phyloP scores from a whole-genome alignment of 2,888 invertebrate species.

The Saturnia pavonia region DNA sequence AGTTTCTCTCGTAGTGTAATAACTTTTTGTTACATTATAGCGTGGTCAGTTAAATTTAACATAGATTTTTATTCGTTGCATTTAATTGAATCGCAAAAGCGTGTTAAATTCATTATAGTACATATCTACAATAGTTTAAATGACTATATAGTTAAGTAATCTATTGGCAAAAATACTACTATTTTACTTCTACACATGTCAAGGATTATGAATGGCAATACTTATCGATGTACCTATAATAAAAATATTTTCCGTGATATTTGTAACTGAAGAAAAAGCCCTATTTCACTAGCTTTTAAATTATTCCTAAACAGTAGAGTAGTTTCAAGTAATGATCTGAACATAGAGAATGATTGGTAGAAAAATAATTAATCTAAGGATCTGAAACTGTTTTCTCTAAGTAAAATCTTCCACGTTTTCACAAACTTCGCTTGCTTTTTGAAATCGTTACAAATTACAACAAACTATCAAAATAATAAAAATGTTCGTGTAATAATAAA shows the following conservation, averaged over 20 bases:
- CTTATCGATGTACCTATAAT: too few species aligned
- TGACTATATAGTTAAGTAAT: too few species aligned
- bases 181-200: too few species aligned
- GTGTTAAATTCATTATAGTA: background rate
- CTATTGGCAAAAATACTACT: too few species aligned
- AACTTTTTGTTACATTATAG: background rate
- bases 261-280: background rate
- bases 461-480: background rate
- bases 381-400: too few species aligned
- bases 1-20: background rate
- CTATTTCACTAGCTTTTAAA: too few species aligned
- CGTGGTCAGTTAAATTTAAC: background rate
- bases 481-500: slow-evolving; percentile 2
- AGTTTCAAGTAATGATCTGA: too few species aligned
- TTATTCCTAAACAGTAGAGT: too few species aligned
- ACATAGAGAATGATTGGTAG: too few species aligned
- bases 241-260: background rate
- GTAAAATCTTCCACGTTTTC: background rate
- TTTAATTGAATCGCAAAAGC: background rate
- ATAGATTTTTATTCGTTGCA: background rate
- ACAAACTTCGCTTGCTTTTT: background rate
- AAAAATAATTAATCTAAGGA: too few species aligned
- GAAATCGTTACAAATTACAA: background rate
- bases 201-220: too few species aligned
- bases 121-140: background rate